phyloP scores from a whole-genome alignment of 1,140 invertebrate genomes.

The Batillaria attramentaria region DNA sequence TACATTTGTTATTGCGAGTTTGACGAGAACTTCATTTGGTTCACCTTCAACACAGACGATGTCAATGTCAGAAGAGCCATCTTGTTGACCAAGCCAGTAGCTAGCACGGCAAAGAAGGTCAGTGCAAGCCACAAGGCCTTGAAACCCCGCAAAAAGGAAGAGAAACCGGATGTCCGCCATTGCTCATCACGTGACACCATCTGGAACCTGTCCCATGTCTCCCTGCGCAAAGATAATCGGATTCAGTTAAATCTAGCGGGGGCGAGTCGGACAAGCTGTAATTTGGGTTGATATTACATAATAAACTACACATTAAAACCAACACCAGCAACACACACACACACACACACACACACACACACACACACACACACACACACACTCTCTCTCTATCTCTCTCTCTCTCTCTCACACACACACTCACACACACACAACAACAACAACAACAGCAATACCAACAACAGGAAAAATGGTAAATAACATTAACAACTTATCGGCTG shows the following conservation, averaged over 20 bases:
- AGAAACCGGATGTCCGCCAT: not conserved
- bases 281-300: not conserved
- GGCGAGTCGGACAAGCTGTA: not conserved
- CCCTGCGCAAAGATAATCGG: not conserved
- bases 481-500: too few species aligned
- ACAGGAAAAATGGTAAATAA: too few species aligned
- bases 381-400: too few species aligned
- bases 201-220: not conserved
- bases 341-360: not conserved
- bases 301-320: not conserved
- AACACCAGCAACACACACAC: not conserved
- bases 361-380: not conserved
- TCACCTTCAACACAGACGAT: slow-evolving; percentile 55
- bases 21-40: too few species aligned
- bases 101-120: slow-evolving; percentile 53
- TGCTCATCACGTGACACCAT: slow-evolving; percentile 14
- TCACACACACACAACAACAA: not conserved
- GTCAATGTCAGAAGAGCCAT: slow-evolving; percentile 56
- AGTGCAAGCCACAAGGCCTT: slow-evolving; percentile 58
- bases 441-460: too few species aligned
- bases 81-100: slow-evolving; percentile 55
- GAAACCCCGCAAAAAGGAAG: slow-evolving; percentile 32
- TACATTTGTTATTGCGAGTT: not conserved
- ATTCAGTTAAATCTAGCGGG: not conserved
- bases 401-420: not conserved